Percentiles rank a stretch among this genome's conserved stretches.
Conservation (phyloP, 2,888 invertebrate species). For the Drosophila melanosoma region DNA sequence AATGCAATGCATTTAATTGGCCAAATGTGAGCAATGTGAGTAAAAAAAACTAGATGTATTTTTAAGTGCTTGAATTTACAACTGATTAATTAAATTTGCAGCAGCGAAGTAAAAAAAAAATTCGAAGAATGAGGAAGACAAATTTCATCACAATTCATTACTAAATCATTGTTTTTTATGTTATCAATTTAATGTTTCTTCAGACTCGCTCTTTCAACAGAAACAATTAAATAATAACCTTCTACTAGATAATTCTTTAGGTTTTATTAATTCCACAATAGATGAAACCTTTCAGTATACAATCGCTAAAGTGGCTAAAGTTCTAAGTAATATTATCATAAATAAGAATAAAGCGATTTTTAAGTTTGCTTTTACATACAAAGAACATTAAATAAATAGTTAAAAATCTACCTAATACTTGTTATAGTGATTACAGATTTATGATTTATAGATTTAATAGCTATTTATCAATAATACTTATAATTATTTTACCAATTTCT, state of each 20-base stretch:
- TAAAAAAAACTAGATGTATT: background rate
- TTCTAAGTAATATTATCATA: no score
- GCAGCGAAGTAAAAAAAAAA: background rate
- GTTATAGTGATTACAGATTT: background rate
- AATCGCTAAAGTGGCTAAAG: no score
- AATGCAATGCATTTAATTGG: conserved; percentile 78
- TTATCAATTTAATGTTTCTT: background rate
- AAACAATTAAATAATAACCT: background rate
- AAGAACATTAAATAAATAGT: background rate
- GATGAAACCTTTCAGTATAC: no score
- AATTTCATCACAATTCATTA: background rate
- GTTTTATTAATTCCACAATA: background rate
- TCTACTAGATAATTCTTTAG: no score
- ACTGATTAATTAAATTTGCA: background rate
- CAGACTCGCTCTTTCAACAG: no score
- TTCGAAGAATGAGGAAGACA: background rate
- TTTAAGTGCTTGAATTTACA: background rate
- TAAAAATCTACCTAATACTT: background rate
- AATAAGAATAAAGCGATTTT: background rate
- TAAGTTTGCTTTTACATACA: background rate
- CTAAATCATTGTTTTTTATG: background rate
- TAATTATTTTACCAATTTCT: background rate
- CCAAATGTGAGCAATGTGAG: conserved; percentile 54
- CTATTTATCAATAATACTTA: background rate
- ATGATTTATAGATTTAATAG: background rate